phyloP scores from a whole-genome alignment of 2,888 invertebrate genomes.

The Physocephala rufipes region DNA sequence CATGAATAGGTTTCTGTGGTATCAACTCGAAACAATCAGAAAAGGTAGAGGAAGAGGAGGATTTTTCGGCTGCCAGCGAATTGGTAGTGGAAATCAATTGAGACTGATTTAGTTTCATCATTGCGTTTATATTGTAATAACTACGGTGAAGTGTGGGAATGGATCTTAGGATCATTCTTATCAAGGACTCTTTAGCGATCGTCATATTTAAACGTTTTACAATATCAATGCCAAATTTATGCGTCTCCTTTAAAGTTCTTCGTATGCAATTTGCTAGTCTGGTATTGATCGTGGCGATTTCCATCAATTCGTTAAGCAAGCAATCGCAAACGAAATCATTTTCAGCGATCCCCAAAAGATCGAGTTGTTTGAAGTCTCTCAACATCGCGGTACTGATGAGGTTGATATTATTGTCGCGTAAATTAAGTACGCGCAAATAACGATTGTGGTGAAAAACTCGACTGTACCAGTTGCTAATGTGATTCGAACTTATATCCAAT shows the following conservation, averaged over 20 bases:
- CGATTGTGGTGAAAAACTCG: slow-evolving; percentile 64
- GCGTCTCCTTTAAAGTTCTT: slow-evolving; percentile 39
- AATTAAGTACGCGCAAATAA: slow-evolving; percentile 65
- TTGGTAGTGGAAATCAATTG: too few species aligned
- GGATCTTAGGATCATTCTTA: slow-evolving; percentile 36
- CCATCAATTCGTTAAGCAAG: slow-evolving; percentile 67
- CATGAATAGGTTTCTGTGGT: not conserved
- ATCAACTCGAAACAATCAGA: not conserved
- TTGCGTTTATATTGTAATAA: slow-evolving; percentile 45
- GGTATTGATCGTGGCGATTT: slow-evolving; percentile 59
- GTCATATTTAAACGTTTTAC: not conserved
- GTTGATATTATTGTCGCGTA: slow-evolving; percentile 70
- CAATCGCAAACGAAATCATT: slow-evolving; percentile 74
- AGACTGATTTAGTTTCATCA: too few species aligned
- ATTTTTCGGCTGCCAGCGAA: too few species aligned
- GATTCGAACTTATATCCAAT: slow-evolving; percentile 69
- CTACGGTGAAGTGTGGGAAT: slow-evolving; percentile 44
- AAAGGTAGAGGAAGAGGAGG: not conserved
- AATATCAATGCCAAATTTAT: slow-evolving; percentile 23
- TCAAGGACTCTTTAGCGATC: not conserved
- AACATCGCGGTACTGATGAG: slow-evolving; percentile 70
- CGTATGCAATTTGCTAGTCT: slow-evolving; percentile 51
- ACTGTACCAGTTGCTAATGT: slow-evolving; percentile 69
- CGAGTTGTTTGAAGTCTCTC: slow-evolving; percentile 67
- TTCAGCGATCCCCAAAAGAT: slow-evolving; percentile 63